These are phyloP conservation scores for Nymphalis polychloros DNA, from an alignment of 2,888 invertebrate genomes.

Conservation along the genomic window DNA sequence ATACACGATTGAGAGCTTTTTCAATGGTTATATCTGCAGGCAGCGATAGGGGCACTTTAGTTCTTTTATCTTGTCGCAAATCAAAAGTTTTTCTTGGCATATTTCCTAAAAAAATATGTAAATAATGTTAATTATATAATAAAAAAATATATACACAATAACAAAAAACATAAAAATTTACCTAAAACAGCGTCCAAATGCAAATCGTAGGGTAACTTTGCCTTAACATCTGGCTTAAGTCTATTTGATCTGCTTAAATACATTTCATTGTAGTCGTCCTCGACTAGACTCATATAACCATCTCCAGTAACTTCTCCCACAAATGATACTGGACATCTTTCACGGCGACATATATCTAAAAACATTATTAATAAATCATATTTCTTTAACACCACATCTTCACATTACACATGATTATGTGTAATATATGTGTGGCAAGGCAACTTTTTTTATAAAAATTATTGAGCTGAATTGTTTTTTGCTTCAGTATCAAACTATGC, in stretches of 20 bases:
- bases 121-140: slow-evolving; percentile 3
- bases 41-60: slow-evolving; percentile 78
- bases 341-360: slow-evolving; percentile 88
- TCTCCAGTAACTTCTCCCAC: slow-evolving; percentile 96
- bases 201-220: slow-evolving; percentile 90
- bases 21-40: slow-evolving; percentile 82
- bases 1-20: slow-evolving; percentile 88
- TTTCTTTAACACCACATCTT: not conserved
- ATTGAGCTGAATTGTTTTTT: no score
- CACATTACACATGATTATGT: no score
- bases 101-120: slow-evolving; percentile 58
- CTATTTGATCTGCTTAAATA: slow-evolving; percentile 64
- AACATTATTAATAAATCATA: slow-evolving; percentile 5
- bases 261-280: slow-evolving; percentile 77
- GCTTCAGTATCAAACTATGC: no score
- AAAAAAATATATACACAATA: slow-evolving; percentile 10
- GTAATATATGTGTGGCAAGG: no score
- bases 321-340: slow-evolving; percentile 95
- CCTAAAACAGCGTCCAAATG: slow-evolving; percentile 94
- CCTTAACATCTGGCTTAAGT: slow-evolving; percentile 59
- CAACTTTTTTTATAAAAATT: no score
- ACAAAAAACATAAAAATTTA: slow-evolving; percentile 40
- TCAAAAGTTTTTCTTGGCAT: slow-evolving; percentile 84
- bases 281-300: slow-evolving; percentile 87
- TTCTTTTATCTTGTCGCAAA: slow-evolving; percentile 75